Percentiles rank a stretch among this genome's conserved stretches.
Evolutionary conservation across 1,140 invertebrate genomes (phyloP).

Genomic region (Macrobrachium nipponense): DNA sequence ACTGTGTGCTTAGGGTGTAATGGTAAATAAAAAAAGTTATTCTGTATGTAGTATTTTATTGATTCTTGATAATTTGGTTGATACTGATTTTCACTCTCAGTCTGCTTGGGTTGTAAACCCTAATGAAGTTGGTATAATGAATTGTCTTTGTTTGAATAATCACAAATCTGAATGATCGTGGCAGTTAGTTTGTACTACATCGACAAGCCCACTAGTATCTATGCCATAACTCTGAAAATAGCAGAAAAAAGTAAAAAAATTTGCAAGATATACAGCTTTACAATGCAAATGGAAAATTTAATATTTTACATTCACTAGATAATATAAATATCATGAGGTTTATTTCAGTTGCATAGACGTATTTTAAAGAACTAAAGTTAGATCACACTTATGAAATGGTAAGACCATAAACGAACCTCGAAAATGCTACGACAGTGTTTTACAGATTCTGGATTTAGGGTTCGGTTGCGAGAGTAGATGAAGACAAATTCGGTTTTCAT

Average conservation of each 20-base stretch:
- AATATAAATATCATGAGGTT: too few relatives aligned
- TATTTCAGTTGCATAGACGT: too few relatives aligned
- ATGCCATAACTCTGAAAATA: conserved; percentile 24
- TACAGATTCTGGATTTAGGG: neutral
- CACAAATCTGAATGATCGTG: neutral
- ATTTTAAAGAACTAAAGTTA: too few relatives aligned
- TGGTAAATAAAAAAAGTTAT: neutral
- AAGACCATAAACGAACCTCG: neutral
- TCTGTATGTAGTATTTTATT: neutral
- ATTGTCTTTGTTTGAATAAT: neutral
- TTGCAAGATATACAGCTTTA: too few relatives aligned
- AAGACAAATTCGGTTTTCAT: conserved; percentile 45
- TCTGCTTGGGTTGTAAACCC: too few relatives aligned
- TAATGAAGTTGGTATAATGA: too few relatives aligned
- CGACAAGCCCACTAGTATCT: neutral
- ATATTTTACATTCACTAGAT: too few relatives aligned
- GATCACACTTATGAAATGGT: too few relatives aligned
- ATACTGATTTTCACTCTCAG: too few relatives aligned
- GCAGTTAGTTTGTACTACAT: neutral
- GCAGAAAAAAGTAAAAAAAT: neutral
- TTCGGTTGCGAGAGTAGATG: conserved; percentile 32
- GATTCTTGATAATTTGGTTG: neutral
- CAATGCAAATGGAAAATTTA: too few relatives aligned
- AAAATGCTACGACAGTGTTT: conserved; percentile 35
- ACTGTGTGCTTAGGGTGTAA: conserved; percentile 9